Conservation (phyloP, 2,888 invertebrate genomes). For the Hemicrepidius hirtus region DNA sequence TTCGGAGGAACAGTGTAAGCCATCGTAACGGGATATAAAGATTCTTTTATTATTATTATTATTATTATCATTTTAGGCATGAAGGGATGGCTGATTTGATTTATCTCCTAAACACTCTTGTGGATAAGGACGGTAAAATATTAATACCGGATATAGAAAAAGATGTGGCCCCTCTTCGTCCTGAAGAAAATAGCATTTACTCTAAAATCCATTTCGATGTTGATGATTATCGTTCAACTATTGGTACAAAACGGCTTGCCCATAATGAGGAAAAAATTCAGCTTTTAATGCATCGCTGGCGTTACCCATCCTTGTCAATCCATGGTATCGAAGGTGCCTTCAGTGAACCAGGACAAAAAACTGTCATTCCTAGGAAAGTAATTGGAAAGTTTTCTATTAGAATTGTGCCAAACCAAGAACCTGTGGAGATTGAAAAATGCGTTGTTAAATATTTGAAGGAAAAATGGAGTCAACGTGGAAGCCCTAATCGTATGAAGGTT, state of each 20-base stretch:
- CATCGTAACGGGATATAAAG: too few relatives aligned
- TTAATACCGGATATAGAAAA: slow-evolving; percentile 88
- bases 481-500: slow-evolving; percentile 91
- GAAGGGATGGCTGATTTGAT: slow-evolving; percentile 95
- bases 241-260: slow-evolving; percentile 81
- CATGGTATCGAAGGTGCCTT: slow-evolving; percentile 96
- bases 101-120: slow-evolving; percentile 87
- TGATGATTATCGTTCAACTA: slow-evolving; percentile 82
- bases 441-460: slow-evolving; percentile 86
- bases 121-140: slow-evolving; percentile 92
- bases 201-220: slow-evolving; percentile 91
- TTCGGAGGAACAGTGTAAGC: slow-evolving; percentile 95
- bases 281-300: slow-evolving; percentile 95
- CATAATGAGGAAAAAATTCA: slow-evolving; percentile 88
- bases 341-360: slow-evolving; percentile 94
- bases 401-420: slow-evolving; percentile 95
- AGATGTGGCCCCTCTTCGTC: slow-evolving; percentile 83
- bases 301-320: slow-evolving; percentile 93
- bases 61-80: too few relatives aligned
- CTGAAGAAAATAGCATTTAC: slow-evolving; percentile 84
- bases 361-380: slow-evolving; percentile 95
- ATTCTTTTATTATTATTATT: too few relatives aligned
- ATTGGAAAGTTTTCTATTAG: slow-evolving; percentile 98
- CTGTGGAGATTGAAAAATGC: slow-evolving; percentile 85
- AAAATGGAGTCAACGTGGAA: slow-evolving; percentile 86